These are phyloP conservation scores for Aldrovandia affinis DNA, from an alignment of 2,797 vertebrate species.

Conservation along the genomic window DNA sequence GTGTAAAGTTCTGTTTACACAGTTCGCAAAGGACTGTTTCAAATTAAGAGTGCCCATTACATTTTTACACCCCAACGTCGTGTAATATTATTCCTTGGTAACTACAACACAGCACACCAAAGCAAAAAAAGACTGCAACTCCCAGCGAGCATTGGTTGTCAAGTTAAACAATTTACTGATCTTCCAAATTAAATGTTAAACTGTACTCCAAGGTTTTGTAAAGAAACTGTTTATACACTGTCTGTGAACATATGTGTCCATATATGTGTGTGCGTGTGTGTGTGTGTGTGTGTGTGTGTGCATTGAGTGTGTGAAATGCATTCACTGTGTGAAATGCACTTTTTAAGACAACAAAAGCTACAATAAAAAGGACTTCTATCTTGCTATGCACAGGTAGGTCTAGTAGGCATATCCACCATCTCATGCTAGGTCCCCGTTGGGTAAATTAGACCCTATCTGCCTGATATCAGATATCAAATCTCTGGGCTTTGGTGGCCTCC, in stretches of 20 bases:
- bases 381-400: too few relatives aligned
- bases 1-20: slow-evolving; percentile 57
- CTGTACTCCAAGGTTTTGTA: slow-evolving; percentile 55
- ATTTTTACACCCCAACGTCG: background rate
- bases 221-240: slow-evolving; percentile 65
- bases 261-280: slow-evolving; percentile 29
- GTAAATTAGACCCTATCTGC: background rate
- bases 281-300: slow-evolving; percentile 6
- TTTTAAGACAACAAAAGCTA: too few relatives aligned
- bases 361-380: too few relatives aligned
- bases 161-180: slow-evolving; percentile 35
- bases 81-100: background rate
- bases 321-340: background rate
- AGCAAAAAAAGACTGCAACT: background rate
- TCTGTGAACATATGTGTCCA: slow-evolving; percentile 62
- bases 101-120: slow-evolving; percentile 5
- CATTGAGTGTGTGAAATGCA: background rate
- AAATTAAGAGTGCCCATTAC: background rate
- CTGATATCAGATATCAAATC: slow-evolving; percentile 23
- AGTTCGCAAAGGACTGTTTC: slow-evolving; percentile 41
- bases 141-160: background rate
- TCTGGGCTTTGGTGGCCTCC: slow-evolving; percentile 5
- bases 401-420: background rate
- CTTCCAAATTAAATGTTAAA: slow-evolving; percentile 49
- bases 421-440: background rate